phyloP scores from a whole-genome alignment of 53 echinoderm and acorn worm species.

The Patiria pectinifera region DNA sequence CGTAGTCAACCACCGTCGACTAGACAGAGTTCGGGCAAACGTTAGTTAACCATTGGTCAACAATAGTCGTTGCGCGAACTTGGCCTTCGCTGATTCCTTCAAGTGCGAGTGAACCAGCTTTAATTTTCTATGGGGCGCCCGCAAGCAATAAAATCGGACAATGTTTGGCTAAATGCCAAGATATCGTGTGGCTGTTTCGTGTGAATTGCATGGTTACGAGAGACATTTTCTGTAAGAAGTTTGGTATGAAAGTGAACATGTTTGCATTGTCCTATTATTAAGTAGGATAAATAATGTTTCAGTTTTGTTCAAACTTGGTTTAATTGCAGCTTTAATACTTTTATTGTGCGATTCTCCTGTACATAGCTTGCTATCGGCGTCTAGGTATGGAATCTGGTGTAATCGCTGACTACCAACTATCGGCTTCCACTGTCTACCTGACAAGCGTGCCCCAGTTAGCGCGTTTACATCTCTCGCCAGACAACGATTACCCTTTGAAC shows the following conservation, averaged over 20 bases:
- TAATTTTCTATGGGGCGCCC: no score
- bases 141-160: neutral
- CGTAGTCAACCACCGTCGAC: no score
- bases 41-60: no score
- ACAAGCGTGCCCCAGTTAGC: neutral
- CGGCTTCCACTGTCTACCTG: constrained; percentile 10
- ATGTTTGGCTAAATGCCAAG: no score
- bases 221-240: neutral
- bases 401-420: constrained; percentile 54
- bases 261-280: no score
- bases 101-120: neutral
- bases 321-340: no score
- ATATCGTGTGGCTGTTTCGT: neutral
- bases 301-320: no score
- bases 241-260: neutral
- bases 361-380: constrained; percentile 55
- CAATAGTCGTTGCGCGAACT: no score
- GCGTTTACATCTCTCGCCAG: constrained; percentile 49
- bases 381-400: constrained; percentile 74
- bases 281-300: no score
- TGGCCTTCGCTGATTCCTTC: neutral
- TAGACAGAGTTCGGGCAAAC: no score
- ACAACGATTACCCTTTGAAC: neutral
- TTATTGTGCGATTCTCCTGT: neutral
- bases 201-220: neutral